Conservation (phyloP, 2,888 invertebrate species). For the Drosophila subsilvestris region DNA sequence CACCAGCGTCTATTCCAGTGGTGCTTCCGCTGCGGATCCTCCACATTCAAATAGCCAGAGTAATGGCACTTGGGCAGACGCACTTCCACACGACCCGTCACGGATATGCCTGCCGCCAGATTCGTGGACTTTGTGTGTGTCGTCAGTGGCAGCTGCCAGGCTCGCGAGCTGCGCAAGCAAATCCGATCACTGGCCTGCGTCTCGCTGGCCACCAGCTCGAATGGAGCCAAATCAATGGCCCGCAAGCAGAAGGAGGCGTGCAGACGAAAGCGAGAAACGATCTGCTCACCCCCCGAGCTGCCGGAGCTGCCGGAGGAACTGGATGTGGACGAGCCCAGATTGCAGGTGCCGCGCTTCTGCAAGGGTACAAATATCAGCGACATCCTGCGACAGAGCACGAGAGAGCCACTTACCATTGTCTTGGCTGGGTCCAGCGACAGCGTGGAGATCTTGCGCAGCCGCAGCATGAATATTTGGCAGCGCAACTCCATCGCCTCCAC, state of each 20-base stretch:
- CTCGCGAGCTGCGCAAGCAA: slow-evolving; percentile 71
- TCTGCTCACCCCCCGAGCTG: slow-evolving; percentile 65
- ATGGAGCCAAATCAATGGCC: slow-evolving; percentile 76
- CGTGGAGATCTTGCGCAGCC: slow-evolving; percentile 82
- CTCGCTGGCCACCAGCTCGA: slow-evolving; percentile 62
- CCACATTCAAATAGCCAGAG: slow-evolving; percentile 85
- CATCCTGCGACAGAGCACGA: neutral
- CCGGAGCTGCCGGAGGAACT: slow-evolving; percentile 46
- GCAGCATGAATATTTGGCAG: slow-evolving; percentile 85
- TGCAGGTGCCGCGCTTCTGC: slow-evolving; percentile 54
- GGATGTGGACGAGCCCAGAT: slow-evolving; percentile 28
- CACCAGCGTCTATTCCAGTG: slow-evolving; percentile 87
- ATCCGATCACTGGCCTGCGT: slow-evolving; percentile 54
- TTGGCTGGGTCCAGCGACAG: slow-evolving; percentile 64
- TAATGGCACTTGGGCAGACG: slow-evolving; percentile 71
- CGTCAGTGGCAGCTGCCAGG: slow-evolving; percentile 65
- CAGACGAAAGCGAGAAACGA: slow-evolving; percentile 82
- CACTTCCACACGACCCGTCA: slow-evolving; percentile 75
- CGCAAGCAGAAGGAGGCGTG: slow-evolving; percentile 79
- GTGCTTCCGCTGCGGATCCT: slow-evolving; percentile 82
- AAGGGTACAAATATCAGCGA: neutral
- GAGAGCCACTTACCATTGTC: slow-evolving; percentile 49
- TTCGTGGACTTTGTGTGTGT: slow-evolving; percentile 72
- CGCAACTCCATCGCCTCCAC: slow-evolving; percentile 80
- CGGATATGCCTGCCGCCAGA: slow-evolving; percentile 66